Evolutionary conservation across 2,888 invertebrate genomes (phyloP), one percentile per base, ranked within the genome.

Genomic region (Andrena flavipes): DNA sequence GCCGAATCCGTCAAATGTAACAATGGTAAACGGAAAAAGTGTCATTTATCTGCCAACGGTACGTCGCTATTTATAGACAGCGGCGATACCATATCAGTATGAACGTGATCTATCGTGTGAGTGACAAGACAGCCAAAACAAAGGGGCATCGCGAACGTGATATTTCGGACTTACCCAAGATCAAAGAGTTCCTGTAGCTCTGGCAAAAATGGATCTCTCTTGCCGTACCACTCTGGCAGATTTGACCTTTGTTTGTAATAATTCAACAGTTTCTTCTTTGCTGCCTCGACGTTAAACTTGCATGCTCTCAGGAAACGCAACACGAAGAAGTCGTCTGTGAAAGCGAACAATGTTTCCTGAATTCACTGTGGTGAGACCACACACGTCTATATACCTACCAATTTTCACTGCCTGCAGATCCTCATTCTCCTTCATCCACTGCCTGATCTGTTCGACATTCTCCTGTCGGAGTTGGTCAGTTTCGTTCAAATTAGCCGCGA

Each of bases 141-240:
- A 51, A 20, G 2, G 20, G 20, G 49, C 29, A 0, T 7, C 0
- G 13, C 20, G 42, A 76, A 67, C 65, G 23, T 49, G 49, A 62
- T 16, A 1, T 13, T 0, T 16, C 13, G 5, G 54, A 2, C 29
- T 90, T 90, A 94, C 94, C 96, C 96, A 5, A 96, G 82, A 54
- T 95, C 91, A 0, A 96, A 93, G 8, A 96, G 91, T 79, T 96
- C 95, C 86, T 95, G 95, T 20, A 96, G 91, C 91, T 95, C 95
- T 3, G 95, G 95, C 29, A 95, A 87, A 54, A 93, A 91, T 0
- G 96, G 96, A 94, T 96, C 94, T 78, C 96, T 94, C 84, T 95
- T 94, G 29, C 91, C 79, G 90, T 95, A 96, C 96, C 96, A 96
- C 91, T 96, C 96, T 0, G 95, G 94, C 42, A 95, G 90, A 74